Base-by-base conservation (phyloP, 64 coral and sea anemone species). In the Actinia equina region DNA sequence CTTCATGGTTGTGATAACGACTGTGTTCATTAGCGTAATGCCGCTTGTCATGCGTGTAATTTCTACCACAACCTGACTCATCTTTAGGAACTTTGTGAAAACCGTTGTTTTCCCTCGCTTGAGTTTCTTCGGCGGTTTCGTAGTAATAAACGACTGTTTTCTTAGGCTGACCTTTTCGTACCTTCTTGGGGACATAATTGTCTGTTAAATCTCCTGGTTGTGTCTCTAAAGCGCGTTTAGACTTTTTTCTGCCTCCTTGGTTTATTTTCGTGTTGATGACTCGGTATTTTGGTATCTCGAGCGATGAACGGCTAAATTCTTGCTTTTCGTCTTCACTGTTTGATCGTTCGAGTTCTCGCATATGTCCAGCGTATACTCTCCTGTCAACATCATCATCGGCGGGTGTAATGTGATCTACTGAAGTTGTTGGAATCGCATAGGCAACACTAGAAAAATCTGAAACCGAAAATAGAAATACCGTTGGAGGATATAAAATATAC, bases 141-240 rank as follows among this genome's bases (percentile, higher is more conserved):
- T 87, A 83, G 62, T 87, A 87, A 86, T 86, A 83, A 87, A 92
- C 90, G 14, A 71, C 37, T 4, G 57, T 87, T 83, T 87, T 92
- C 63, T 87, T 92, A 19, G 90, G 90, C 30, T 52, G 86, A 82
- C 79, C 63, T 80, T 92, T 86, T 0, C 90, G 90, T 23, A 83
- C 82, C 65, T 92, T 92, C 42, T 86, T 69, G 13, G 77, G 43
- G 13, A 71, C 77, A 30, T 11, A 23, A 11, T 56, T 43, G n/a
- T 60, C 61, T 22, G n/a, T 30, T 3, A 83, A 57, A 30, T 65
- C 27, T 52, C 41, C 27, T 53, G 80, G 69, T 15, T 74, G 10
- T 6, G 44, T 0, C 18, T 46, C 19, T 53, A 78, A 54, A 17
- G 12, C 5, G 5, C 74, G 14, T 17, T 65, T 86, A 27, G 19